Evolutionary conservation across 2,113 vertebrate genomes (phyloP).

Genomic region (Callionymus lyra): DNA sequence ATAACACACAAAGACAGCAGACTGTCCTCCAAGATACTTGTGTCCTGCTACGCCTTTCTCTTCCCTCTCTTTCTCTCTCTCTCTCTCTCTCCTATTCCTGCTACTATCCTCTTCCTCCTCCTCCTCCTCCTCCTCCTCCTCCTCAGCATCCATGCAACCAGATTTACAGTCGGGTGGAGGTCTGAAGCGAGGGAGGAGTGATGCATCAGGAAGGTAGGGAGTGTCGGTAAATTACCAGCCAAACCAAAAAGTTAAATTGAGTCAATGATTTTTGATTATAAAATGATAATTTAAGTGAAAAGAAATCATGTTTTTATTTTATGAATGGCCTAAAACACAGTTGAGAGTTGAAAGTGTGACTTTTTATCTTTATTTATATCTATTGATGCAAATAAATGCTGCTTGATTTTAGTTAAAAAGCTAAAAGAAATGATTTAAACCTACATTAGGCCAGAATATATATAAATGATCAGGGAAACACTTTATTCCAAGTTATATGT

Average conservation of each 20-base stretch:
- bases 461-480: no score
- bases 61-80: conserved; percentile 34
- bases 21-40: conserved; percentile 38
- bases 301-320: no score
- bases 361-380: no score
- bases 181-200: conserved; percentile 40
- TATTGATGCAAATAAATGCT: no score
- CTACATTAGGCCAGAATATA: no score
- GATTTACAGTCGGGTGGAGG: conserved; percentile 45
- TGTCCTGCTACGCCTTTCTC: conserved; percentile 35
- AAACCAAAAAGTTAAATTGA: neutral
- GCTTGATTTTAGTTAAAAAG: no score
- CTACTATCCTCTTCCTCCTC: conserved; percentile 31
- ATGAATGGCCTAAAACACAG: no score
- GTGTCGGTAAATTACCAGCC: conserved; percentile 59
- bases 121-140: conserved; percentile 21
- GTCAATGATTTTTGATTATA: no score
- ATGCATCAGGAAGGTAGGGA: conserved; percentile 60
- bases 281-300: no score
- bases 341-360: no score
- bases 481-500: no score
- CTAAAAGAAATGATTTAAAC: no score
- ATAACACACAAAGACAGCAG: conserved; percentile 29
- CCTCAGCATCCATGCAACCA: conserved; percentile 36
- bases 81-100: conserved; percentile 28